phyloP scores from a whole-genome alignment of 2,797 vertebrate genomes.

The Bradypus variegatus region DNA sequence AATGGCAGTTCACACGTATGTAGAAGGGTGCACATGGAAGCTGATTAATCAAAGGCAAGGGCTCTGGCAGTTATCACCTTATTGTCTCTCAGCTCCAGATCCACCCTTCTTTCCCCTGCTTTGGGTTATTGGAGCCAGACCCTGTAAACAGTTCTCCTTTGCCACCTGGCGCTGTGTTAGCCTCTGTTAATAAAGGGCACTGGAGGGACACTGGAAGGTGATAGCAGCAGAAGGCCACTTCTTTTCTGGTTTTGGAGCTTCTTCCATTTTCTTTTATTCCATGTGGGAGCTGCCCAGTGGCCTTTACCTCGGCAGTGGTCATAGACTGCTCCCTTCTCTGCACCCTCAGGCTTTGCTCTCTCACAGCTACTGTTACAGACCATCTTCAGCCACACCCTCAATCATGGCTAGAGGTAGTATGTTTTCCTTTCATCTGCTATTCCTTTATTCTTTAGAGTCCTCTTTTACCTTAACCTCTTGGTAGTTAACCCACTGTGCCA shows the following conservation, averaged over 20 bases:
- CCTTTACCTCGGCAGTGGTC: neutral
- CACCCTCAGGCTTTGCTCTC: neutral
- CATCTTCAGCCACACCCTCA: neutral
- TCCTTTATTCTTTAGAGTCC: neutral
- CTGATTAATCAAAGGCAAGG: neutral
- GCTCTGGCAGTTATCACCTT: neutral
- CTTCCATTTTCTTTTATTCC: neutral
- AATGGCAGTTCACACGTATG: neutral
- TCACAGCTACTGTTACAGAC: neutral
- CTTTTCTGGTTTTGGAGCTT: neutral
- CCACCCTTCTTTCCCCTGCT: neutral
- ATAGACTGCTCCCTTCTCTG: neutral
- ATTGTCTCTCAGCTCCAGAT: neutral
- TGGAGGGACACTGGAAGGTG: neutral
- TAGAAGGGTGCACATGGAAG: neutral
- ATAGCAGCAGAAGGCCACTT: neutral
- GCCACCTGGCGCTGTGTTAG: neutral
- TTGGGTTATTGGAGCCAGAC: neutral
- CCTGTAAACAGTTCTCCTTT: neutral
- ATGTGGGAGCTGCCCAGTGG: neutral
- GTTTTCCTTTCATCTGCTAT: neutral
- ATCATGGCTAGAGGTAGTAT: neutral
- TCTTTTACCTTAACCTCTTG: neutral
- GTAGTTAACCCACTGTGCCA: neutral
- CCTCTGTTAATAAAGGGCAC: slow-evolving; percentile 1